Conservation (phyloP, 2,113 vertebrate genomes). For the Oncorhynchus clarkii region DNA sequence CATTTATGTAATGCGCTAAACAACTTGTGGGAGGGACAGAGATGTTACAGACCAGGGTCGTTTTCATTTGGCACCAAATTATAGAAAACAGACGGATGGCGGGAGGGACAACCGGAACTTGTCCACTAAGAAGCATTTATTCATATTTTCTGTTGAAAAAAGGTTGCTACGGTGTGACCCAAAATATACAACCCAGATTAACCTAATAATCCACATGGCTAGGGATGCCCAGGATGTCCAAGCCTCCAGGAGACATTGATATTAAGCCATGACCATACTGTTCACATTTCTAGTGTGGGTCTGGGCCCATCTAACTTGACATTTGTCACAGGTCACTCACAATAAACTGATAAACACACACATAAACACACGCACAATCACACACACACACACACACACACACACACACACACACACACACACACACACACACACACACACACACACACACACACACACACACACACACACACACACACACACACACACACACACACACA, state of each 20-base stretch:
- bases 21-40: constrained; percentile 40
- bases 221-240: constrained; percentile 51
- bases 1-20: constrained; percentile 51
- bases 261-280: neutral
- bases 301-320: constrained; percentile 76
- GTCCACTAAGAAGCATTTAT: no score
- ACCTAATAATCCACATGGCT: constrained; percentile 62
- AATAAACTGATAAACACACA: constrained; percentile 42
- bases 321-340: constrained; percentile 79
- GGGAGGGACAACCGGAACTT: no score
- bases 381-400: neutral
- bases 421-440: constrained; percentile 11
- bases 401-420: constrained; percentile 18
- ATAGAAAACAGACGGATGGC: no score
- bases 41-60: constrained; percentile 35
- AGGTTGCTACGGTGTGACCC: no score
- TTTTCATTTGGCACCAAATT: no score
- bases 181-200: constrained; percentile 44
- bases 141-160: neutral
- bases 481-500: constrained; percentile 28
- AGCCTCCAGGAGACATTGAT: constrained; percentile 68
- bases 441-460: no score
- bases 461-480: no score
- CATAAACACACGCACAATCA: neutral
- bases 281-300: constrained; percentile 60